Evolutionary conservation across 1,140 invertebrate species (phyloP).

Genomic region (Drosophila albomicans): DNA sequence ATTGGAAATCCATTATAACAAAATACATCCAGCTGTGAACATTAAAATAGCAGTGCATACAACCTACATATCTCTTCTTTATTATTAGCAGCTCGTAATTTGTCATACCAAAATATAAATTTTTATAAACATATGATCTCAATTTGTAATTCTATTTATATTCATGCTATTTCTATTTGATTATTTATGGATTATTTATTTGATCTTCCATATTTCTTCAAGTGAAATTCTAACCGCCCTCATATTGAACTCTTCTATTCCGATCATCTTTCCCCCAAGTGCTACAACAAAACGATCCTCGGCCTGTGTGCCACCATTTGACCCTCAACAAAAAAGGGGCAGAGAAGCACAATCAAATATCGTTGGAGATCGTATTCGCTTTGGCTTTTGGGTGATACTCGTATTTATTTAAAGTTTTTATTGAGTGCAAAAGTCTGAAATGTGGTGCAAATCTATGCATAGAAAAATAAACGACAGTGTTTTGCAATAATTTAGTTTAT

Average conservation of each 20-base stretch:
- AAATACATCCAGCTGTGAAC: no score
- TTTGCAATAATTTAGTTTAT: conserved; percentile 77
- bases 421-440: conserved; percentile 65
- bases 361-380: conserved; percentile 30
- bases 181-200: no score
- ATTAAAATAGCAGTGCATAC: no score
- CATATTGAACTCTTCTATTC: not conserved
- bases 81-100: no score
- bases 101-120: no score
- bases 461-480: conserved; percentile 44
- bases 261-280: not conserved
- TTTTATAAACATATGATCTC: no score
- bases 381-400: conserved; percentile 15
- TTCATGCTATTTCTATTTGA: no score
- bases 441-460: conserved; percentile 76
- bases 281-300: conserved; percentile 10
- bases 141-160: no score
- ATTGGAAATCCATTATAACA: no score
- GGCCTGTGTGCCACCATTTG: conserved; percentile 13
- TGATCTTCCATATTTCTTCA: no score
- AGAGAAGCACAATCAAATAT: conserved; percentile 21
- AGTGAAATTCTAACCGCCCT: no score
- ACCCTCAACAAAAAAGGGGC: conserved; percentile 14
- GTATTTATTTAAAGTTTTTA: conserved; percentile 64
- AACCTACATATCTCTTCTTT: no score